Percentiles rank a stretch among this genome's conserved stretches.
Evolutionary conservation across 2,888 invertebrate species (phyloP).

Genomic region (Nemotelus pantherinus): DNA sequence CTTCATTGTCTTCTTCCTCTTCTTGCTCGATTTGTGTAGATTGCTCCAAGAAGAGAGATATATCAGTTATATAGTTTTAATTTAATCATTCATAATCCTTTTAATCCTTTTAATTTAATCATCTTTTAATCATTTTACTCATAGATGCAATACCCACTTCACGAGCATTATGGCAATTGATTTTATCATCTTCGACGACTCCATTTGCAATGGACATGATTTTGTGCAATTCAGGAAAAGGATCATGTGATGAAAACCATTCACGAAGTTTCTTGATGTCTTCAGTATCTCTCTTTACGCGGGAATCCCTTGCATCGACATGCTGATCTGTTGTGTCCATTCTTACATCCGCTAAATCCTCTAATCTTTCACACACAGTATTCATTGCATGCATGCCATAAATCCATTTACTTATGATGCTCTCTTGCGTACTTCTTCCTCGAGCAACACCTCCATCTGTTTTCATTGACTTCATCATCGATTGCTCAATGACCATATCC

Average conservation of each 20-base stretch:
- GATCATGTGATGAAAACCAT: conserved; percentile 57
- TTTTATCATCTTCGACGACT: conserved; percentile 51
- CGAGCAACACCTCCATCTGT: conserved; percentile 61
- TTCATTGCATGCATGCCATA: conserved; percentile 56
- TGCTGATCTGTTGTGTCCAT: conserved; percentile 60
- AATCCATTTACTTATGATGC: conserved; percentile 61
- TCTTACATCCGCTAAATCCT: conserved; percentile 57
- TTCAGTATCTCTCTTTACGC: conserved; percentile 56
- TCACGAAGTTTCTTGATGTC: conserved; percentile 56
- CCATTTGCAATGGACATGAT: conserved; percentile 51
- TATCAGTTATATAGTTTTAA: background rate
- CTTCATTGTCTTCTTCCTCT: background rate
- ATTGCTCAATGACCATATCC: conserved; percentile 57
- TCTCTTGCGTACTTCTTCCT: conserved; percentile 52
- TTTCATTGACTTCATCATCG: conserved; percentile 58
- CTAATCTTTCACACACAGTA: conserved; percentile 56
- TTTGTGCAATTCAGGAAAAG: background rate
- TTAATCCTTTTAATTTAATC: too few species aligned
- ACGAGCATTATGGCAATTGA: conserved; percentile 52
- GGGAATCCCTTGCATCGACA: conserved; percentile 60
- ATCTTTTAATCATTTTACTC: conserved; percentile 57
- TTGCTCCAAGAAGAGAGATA: background rate
- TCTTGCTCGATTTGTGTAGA: background rate
- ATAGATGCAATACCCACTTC: conserved; percentile 56
- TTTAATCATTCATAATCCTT: too few species aligned